These are phyloP conservation scores for Oxygymnocypris stewartii DNA, from an alignment of 2,113 vertebrate genomes.

Conservation along the genomic window DNA sequence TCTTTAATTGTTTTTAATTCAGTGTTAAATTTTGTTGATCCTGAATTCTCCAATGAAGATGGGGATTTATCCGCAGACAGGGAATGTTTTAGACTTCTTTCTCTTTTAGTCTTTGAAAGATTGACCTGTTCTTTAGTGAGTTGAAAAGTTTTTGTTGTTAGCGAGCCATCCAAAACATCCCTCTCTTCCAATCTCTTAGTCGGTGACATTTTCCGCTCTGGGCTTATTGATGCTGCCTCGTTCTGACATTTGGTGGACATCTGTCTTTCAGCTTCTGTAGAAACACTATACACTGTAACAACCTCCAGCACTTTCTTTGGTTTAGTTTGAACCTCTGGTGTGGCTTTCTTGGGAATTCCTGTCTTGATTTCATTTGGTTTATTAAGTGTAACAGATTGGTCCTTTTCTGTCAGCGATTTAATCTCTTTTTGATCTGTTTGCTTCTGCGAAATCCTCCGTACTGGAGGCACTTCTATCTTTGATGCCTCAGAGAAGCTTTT, in stretches of 20 bases:
- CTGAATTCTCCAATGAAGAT: conserved; percentile 39
- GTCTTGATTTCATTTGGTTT: conserved; percentile 58
- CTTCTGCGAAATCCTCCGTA: conserved; percentile 50
- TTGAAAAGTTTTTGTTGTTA: conserved; percentile 16
- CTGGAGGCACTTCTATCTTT: conserved; percentile 46
- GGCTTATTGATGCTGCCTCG: conserved; percentile 30
- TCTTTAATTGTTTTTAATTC: conserved; percentile 47
- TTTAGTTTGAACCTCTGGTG: conserved; percentile 63
- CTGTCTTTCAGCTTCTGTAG: conserved; percentile 23
- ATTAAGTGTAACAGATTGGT: conserved; percentile 48
- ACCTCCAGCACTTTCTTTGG: conserved; percentile 55
- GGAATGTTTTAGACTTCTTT: conserved; percentile 19
- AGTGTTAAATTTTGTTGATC: neutral
- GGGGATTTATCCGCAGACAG: conserved; percentile 47
- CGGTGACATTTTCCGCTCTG: conserved; percentile 11
- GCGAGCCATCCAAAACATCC: neutral
- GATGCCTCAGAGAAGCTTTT: conserved; percentile 56
- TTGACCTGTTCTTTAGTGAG: conserved; percentile 15
- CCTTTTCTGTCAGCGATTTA: conserved; percentile 60
- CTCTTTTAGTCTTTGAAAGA: conserved; percentile 25
- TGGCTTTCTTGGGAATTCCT: conserved; percentile 70
- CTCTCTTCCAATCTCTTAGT: conserved; percentile 23
- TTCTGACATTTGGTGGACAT: conserved; percentile 47
- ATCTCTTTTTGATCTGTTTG: conserved; percentile 52
- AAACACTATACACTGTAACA: conserved; percentile 19